Base-by-base conservation (phyloP, 2,888 invertebrate species). In the Callimorpha dominula region DNA sequence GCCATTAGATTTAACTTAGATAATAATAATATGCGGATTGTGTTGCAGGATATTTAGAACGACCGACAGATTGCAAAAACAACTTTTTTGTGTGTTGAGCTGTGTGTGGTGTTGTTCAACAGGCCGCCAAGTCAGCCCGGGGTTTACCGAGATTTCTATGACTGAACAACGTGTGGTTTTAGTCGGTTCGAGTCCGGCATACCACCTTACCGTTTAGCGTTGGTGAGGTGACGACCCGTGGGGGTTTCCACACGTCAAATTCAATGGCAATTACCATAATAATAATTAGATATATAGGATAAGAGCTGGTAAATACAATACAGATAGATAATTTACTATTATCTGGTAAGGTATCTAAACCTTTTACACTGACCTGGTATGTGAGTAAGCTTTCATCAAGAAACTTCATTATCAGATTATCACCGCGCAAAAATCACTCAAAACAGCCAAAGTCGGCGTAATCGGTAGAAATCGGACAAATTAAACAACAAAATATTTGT, bases 1-100 rank as follows among this genome's bases (percentile, higher is more conserved):
- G 73, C 46, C 70, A 73, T 52, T 43, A 65, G 65, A 66, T 70
- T 17, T 52, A n/a, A 66, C 57, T 69, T 68, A 72, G 63, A 72
- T 68, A 17, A 73, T 70, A 64, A 70, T 64, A 73, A 40, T 52
- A 67, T 60, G 50, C 43, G 46, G 49, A 17, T 31, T 60, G 49
- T 66, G 42, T 42, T 42, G 7, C 9, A 17, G 9, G 14, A 43
- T 43, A 63, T 65, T 31, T 4, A 11, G 1, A 14, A 60, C 60
- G 14, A 31, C 12, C 14, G 31, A 14, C 14, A 60, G 31, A 60
- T 31, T 60, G 0, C 4, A 20, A 57, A 20, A 14, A 50, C 5
- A 50, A n/a, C n/a, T 54, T 17, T 54, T 17, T 4, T 54, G 15
- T 50, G 15, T 15, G 15, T 50, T 17, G n/a, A 9, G 54, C 1